Conservation (phyloP, 2,113 vertebrate genomes). For the Capreolus pygargus region DNA sequence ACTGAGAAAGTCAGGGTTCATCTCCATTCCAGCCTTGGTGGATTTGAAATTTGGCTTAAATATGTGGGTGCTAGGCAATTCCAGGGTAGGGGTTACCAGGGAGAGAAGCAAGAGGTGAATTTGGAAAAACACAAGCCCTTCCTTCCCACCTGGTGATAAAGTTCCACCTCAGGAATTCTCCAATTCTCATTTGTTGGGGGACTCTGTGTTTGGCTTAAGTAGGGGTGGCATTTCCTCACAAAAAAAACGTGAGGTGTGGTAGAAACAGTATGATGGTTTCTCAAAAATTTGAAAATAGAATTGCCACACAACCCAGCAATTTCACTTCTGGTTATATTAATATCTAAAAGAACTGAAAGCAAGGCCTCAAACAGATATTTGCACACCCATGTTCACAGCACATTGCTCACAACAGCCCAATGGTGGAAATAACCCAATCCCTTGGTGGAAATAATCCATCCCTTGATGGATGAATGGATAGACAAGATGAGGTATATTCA, state of each 20-base stretch:
- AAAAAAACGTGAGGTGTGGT: background rate
- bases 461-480: background rate
- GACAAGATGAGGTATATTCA: background rate
- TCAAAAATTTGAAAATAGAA: background rate
- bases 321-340: background rate
- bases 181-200: background rate
- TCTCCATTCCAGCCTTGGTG: background rate
- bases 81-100: background rate
- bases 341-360: background rate
- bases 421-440: background rate
- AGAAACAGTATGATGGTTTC: background rate
- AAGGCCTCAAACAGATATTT: background rate
- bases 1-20: background rate
- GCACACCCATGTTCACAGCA: rapidly evolving
- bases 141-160: background rate
- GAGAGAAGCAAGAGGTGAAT: background rate
- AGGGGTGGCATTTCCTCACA: background rate
- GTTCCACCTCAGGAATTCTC: background rate
- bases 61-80: background rate
- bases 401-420: background rate
- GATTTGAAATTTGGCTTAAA: background rate
- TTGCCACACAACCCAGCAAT: background rate
- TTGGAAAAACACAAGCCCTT: background rate
- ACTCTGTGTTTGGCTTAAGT: background rate
- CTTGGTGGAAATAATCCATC: background rate